Evolutionary conservation across 1,140 invertebrate genomes (phyloP).

Genomic region (Bombus turneri): DNA sequence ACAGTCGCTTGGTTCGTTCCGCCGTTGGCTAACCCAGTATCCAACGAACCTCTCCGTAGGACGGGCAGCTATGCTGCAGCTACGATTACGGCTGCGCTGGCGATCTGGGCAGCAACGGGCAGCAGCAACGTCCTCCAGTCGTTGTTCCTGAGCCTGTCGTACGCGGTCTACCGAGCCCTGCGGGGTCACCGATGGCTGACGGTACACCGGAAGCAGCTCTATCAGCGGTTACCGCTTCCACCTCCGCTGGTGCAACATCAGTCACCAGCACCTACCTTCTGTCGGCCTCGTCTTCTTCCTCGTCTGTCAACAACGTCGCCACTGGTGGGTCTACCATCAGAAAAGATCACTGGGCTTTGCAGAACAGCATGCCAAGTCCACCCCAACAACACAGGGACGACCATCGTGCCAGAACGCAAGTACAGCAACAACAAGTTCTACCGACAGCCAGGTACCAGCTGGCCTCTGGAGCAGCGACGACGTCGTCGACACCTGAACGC

Average conservation of each 20-base stretch:
- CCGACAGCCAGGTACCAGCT: conserved; percentile 42
- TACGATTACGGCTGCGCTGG: conserved; percentile 85
- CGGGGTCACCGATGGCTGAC: conserved; percentile 69
- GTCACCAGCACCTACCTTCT: conserved; percentile 44
- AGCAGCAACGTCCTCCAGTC: conserved; percentile 65
- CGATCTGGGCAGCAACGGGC: conserved; percentile 73
- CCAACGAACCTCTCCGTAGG: conserved; percentile 79
- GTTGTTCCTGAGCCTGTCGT: conserved; percentile 65
- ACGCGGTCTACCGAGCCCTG: conserved; percentile 64
- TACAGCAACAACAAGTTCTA: conserved; percentile 24
- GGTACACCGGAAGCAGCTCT: conserved; percentile 78
- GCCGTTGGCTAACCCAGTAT: conserved; percentile 67
- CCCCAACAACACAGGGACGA: conserved; percentile 35
- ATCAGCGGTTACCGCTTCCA: conserved; percentile 73
- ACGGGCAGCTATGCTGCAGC: conserved; percentile 85
- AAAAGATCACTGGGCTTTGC: conserved; percentile 30
- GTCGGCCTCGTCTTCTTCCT: conserved; percentile 57
- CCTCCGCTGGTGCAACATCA: conserved; percentile 17
- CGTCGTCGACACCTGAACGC: conserved; percentile 32
- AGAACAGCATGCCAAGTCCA: conserved; percentile 5
- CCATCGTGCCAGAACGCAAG: conserved; percentile 7
- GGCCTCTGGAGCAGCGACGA: conserved; percentile 38
- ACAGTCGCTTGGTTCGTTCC: conserved; percentile 43
- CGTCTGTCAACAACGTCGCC: conserved; percentile 33
- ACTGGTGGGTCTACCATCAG: conserved; percentile 22